These are phyloP conservation scores for Hylia prasina DNA, from an alignment of 2,113 vertebrate genomes.

Conservation along the genomic window DNA sequence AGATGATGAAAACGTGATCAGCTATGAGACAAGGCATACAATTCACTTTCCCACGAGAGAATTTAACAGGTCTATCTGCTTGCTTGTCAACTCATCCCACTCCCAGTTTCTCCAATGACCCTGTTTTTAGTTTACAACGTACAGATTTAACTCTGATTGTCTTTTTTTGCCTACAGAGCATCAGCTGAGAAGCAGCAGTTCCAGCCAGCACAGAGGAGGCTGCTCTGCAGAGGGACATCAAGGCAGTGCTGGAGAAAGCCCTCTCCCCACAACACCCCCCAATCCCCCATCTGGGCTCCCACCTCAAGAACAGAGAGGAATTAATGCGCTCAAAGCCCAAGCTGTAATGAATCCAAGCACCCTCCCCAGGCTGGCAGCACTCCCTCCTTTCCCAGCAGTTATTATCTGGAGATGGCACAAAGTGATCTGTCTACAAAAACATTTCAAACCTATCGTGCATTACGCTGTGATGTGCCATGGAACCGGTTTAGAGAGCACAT, in stretches of 20 bases:
- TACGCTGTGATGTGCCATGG: not conserved
- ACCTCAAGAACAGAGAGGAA: not conserved
- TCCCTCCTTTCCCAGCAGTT: not conserved
- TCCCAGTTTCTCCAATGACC: not conserved
- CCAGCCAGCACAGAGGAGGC: not conserved
- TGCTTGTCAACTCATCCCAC: not conserved
- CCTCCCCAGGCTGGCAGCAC: not conserved
- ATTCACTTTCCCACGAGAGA: not conserved
- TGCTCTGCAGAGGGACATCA: not conserved
- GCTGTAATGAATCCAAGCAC: not conserved
- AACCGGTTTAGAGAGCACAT: not conserved
- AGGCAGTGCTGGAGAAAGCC: not conserved
- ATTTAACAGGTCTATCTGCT: not conserved
- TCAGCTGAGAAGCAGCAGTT: not conserved
- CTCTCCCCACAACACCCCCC: not conserved
- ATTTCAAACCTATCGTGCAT: not conserved
- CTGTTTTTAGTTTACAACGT: not conserved
- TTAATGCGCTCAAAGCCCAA: not conserved
- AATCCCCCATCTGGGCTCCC: not conserved
- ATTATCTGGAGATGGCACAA: conserved; percentile 13
- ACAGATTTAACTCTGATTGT: not conserved
- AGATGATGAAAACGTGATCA: not conserved
- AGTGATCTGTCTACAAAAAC: conserved; percentile 4
- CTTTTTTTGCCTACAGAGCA: not conserved
- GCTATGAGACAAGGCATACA: not conserved